These are phyloP conservation scores for Phortica okadai DNA, from an alignment of 2,888 invertebrate species.

Conservation along the genomic window DNA sequence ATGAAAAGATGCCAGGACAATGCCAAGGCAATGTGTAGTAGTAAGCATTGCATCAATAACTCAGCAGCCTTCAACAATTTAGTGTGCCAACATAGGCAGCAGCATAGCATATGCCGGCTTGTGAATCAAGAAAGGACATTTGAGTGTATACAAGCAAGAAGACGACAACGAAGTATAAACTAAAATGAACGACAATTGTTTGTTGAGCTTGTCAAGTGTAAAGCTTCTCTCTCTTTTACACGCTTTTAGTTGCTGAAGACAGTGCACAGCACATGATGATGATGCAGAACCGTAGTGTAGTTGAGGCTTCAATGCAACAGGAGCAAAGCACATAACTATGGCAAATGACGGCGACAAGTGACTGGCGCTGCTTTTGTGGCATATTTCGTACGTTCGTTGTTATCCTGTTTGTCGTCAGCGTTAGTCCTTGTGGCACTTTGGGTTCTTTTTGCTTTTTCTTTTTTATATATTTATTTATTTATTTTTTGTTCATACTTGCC, in stretches of 20 bases:
- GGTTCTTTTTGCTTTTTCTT: slow-evolving; percentile 60
- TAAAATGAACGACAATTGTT: slow-evolving; percentile 62
- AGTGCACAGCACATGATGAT: neutral
- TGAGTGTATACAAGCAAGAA: slow-evolving; percentile 53
- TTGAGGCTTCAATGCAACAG: slow-evolving; percentile 19
- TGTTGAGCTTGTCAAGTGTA: slow-evolving; percentile 66
- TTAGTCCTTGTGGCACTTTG: slow-evolving; percentile 35
- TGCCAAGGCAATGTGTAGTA: neutral
- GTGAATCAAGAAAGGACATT: slow-evolving; percentile 60
- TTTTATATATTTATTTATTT: slow-evolving; percentile 44
- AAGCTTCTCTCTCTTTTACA: slow-evolving; percentile 33
- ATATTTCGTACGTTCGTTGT: slow-evolving; percentile 39
- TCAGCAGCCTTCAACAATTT: slow-evolving; percentile 5
- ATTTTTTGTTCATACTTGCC: slow-evolving; percentile 27
- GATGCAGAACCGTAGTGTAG: too few species aligned
- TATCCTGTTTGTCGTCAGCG: slow-evolving; percentile 37
- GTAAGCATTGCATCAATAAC: slow-evolving; percentile 28
- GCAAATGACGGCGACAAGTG: neutral
- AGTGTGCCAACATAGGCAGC: neutral
- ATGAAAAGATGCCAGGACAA: slow-evolving; percentile 9
- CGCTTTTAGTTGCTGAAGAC: neutral
- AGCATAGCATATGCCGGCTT: slow-evolving; percentile 41
- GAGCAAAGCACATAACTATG: neutral
- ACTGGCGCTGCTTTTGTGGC: slow-evolving; percentile 18
- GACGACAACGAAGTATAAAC: slow-evolving; percentile 48